Evolutionary conservation across 2,888 invertebrate genomes (phyloP).

Genomic region (Pelosia muscerda): DNA sequence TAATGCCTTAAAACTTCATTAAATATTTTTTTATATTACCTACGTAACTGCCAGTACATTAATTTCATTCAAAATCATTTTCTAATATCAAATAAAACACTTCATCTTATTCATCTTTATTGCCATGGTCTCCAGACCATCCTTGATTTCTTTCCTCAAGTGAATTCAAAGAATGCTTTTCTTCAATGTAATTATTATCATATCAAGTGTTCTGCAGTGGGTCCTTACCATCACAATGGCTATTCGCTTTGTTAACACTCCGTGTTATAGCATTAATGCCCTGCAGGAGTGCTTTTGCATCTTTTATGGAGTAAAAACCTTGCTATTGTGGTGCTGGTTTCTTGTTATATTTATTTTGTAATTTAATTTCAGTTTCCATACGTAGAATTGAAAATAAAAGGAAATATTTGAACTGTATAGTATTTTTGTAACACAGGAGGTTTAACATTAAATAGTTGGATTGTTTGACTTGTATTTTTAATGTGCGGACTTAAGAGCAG

Average conservation of each 20-base stretch:
- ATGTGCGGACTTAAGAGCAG: too few relatives aligned
- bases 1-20: too few relatives aligned
- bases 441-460: neutral
- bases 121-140: neutral
- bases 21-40: too few relatives aligned
- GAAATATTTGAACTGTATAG: neutral
- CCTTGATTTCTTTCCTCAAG: neutral
- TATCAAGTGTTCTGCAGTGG: constrained; percentile 33
- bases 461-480: too few relatives aligned
- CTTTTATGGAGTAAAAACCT: neutral
- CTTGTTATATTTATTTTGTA: neutral
- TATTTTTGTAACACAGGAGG: neutral
- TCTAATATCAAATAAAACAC: neutral
- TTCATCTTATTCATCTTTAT: neutral
- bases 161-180: constrained; percentile 8
- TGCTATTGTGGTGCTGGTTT: neutral
- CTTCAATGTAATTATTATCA: constrained; percentile 31
- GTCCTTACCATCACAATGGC: constrained; percentile 43
- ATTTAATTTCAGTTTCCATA: neutral
- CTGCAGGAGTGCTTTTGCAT: constrained; percentile 23
- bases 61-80: too few relatives aligned
- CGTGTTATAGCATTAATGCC: constrained; percentile 49
- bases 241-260: constrained; percentile 41
- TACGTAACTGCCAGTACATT: too few relatives aligned
- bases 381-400: neutral